Evolutionary conservation across 2,797 vertebrate species (phyloP).

Genomic region (Anas bahamensis): DNA sequence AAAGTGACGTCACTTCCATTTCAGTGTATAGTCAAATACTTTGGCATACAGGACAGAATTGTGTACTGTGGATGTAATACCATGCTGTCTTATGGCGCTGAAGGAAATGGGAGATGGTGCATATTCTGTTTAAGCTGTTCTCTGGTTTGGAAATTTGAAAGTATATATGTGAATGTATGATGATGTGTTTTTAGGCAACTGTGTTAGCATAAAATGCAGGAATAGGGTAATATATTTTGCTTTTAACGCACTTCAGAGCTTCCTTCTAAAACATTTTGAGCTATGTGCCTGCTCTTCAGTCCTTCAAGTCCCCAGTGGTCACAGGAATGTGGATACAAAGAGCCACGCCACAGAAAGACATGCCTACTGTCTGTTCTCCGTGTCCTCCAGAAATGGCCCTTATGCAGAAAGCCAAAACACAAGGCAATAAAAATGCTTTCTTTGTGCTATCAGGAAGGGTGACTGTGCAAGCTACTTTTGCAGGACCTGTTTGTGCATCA

Average conservation of each 20-base stretch:
- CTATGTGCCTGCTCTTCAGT: neutral
- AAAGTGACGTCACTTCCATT: neutral
- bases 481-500: neutral
- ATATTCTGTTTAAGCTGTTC: neutral
- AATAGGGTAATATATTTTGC: neutral
- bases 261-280: neutral
- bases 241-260: neutral
- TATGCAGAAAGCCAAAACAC: neutral
- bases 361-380: fast-evolving
- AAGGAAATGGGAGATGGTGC: neutral
- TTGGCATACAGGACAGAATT: neutral
- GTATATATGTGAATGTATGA: neutral
- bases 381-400: neutral
- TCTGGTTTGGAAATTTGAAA: neutral
- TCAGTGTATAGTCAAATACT: neutral
- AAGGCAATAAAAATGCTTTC: neutral
- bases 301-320: neutral
- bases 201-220: neutral
- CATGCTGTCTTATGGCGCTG: neutral
- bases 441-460: neutral
- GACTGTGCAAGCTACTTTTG: neutral
- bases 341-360: fast-evolving
- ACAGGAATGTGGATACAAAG: neutral
- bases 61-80: neutral
- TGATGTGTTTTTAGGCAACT: neutral